phyloP scores from a whole-genome alignment of 2,113 vertebrate genomes.

The Nothocercus nigrocapillus region DNA sequence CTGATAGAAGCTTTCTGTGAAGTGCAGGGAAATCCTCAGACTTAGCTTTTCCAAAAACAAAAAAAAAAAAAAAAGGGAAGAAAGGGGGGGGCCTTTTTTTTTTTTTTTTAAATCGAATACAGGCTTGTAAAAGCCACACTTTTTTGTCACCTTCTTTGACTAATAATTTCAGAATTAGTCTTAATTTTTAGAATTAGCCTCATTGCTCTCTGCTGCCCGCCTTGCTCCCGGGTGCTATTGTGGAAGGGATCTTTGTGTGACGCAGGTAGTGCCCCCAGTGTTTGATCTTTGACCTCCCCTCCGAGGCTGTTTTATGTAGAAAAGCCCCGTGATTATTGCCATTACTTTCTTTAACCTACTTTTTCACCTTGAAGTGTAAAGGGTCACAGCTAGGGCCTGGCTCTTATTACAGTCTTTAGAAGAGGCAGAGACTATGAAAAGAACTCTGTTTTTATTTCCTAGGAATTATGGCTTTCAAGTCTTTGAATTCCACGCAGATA shows the following conservation, averaged over 20 bases:
- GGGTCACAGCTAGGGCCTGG: conserved; percentile 78
- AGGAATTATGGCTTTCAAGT: conserved; percentile 78
- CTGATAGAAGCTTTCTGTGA: neutral
- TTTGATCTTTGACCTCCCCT: conserved; percentile 82
- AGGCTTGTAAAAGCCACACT: conserved; percentile 39
- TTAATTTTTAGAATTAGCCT: conserved; percentile 30
- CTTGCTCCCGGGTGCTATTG: conserved; percentile 75
- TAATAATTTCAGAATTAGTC: conserved; percentile 65
- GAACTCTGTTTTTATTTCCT: conserved; percentile 82
- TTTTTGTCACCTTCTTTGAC: conserved; percentile 10
- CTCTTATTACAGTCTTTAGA: conserved; percentile 81
- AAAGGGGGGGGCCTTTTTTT: neutral
- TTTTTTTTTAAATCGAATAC: conserved; percentile 16
- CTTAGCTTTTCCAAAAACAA: conserved; percentile 33
- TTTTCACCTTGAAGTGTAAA: conserved; percentile 80
- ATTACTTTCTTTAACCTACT: conserved; percentile 76
- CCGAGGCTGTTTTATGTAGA: conserved; percentile 80
- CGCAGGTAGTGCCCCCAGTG: conserved; percentile 62
- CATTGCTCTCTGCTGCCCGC: conserved; percentile 68
- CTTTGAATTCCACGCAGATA: conserved; percentile 76
- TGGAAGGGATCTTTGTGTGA: conserved; percentile 73
- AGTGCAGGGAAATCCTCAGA: conserved; percentile 44
- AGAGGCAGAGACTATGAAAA: conserved; percentile 76
- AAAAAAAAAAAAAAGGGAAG: neutral
- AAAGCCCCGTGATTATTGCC: conserved; percentile 82